phyloP scores from a whole-genome alignment of 2,888 invertebrate genomes.

The Aricia artaxerxes region DNA sequence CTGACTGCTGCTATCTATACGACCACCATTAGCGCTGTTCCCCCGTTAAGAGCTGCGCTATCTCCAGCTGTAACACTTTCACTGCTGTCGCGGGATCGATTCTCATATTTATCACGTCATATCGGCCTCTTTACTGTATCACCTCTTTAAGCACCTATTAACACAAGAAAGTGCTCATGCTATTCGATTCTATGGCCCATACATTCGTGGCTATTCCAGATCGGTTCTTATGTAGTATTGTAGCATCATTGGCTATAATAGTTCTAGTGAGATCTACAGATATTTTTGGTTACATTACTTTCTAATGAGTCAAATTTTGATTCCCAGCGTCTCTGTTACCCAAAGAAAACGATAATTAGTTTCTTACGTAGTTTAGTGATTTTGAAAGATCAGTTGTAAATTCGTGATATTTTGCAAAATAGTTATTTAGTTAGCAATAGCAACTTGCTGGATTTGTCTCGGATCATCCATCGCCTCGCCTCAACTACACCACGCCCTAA shows the following conservation, averaged over 20 bases:
- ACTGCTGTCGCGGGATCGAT: not conserved
- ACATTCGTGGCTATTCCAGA: not conserved
- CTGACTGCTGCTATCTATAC: not conserved
- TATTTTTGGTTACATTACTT: too few relatives aligned
- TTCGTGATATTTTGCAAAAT: too few relatives aligned
- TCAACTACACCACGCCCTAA: not conserved
- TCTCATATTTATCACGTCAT: not conserved
- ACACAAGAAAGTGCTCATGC: slow-evolving; percentile 14
- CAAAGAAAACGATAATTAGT: too few relatives aligned
- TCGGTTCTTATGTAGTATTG: not conserved
- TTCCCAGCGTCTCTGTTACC: too few relatives aligned
- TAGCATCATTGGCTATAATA: not conserved
- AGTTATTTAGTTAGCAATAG: too few relatives aligned
- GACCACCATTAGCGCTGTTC: not conserved
- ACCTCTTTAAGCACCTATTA: not conserved
- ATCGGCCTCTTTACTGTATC: slow-evolving; percentile 1
- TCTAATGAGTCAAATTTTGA: too few relatives aligned
- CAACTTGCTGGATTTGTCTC: not conserved
- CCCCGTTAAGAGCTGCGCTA: not conserved
- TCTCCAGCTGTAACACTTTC: not conserved
- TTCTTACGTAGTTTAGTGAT: too few relatives aligned
- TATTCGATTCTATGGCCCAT: not conserved
- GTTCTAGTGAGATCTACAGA: not conserved
- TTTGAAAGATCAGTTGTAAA: too few relatives aligned
- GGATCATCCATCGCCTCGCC: not conserved